A percentile compares a stretch with the other conserved stretches of the same genome.
Conservation (phyloP, 2,888 invertebrate species). For the Strigamia crassipes region DNA sequence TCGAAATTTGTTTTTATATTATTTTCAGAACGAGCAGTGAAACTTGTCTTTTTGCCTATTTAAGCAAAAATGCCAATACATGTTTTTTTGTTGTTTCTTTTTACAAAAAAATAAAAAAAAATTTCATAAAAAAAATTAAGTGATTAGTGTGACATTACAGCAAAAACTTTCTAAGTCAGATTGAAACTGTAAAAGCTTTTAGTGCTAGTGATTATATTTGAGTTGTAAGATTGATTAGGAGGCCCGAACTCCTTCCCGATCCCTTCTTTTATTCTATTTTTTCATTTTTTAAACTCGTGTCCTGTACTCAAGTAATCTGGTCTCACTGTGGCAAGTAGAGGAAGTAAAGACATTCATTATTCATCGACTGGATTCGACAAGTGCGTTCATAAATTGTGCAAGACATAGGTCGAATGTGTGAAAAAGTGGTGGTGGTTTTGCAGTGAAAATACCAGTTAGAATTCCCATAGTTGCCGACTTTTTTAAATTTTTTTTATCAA, state of each 20-base stretch:
- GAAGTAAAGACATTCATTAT: constrained; percentile 23
- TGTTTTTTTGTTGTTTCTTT: too few relatives aligned
- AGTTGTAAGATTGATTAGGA: constrained; percentile 26
- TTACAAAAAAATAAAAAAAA: too few relatives aligned
- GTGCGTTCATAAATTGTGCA: constrained; percentile 18
- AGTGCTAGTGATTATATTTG: constrained; percentile 19
- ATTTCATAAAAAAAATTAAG: not conserved
- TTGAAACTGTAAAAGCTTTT: constrained; percentile 10
- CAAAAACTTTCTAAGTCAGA: not conserved
- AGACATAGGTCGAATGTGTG: constrained; percentile 21
- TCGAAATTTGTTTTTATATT: not conserved
- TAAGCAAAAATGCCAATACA: not conserved
- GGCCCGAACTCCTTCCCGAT: not conserved
- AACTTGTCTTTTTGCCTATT: not conserved
- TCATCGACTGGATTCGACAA: constrained; percentile 22
- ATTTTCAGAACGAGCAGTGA: not conserved
- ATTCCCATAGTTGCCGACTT: not conserved
- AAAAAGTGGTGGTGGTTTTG: not conserved
- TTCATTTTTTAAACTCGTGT: not conserved
- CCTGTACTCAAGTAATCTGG: not conserved
- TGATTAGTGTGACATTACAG: not conserved
- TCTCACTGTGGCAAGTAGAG: constrained; percentile 12
- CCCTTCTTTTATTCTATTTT: not conserved
- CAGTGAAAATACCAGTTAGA: constrained; percentile 24
- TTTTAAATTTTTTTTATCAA: not conserved